A percentile compares a stretch with the other conserved stretches of the same genome.
Evolutionary conservation across 2,113 vertebrate genomes (phyloP).

Genomic region (Pelmatolapia mariae): DNA sequence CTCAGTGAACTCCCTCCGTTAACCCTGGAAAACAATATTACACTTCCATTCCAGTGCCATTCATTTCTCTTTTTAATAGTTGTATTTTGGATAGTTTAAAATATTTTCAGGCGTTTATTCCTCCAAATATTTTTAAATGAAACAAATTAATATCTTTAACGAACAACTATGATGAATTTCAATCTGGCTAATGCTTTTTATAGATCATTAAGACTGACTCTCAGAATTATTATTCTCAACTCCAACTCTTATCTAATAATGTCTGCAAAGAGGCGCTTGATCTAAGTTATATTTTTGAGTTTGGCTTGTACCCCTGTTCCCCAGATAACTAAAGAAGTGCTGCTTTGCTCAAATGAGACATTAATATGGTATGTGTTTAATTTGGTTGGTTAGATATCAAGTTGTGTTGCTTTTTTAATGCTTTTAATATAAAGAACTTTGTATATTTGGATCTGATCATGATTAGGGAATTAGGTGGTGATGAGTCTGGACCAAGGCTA

Average conservation of each 20-base stretch:
- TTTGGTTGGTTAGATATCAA: background rate
- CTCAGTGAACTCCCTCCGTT: background rate
- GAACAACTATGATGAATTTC: background rate
- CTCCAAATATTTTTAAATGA: background rate
- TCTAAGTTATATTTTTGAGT: too few relatives aligned
- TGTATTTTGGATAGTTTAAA: background rate
- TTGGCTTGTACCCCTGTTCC: background rate
- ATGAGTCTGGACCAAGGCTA: background rate
- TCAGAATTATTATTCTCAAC: background rate
- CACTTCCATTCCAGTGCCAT: accelerated
- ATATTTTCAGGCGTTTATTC: background rate
- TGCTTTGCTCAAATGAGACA: background rate
- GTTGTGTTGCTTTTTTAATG: background rate
- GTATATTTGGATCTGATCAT: background rate
- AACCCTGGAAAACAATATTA: background rate
- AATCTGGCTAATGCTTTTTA: background rate
- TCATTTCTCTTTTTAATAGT: background rate
- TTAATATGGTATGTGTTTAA: background rate
- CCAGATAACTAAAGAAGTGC: background rate
- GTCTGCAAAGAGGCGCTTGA: background rate
- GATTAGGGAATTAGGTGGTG: background rate
- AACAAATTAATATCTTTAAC: background rate
- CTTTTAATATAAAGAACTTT: background rate
- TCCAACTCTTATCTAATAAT: background rate
- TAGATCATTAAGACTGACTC: background rate